Percentiles rank a stretch among this genome's conserved stretches.
These are phyloP conservation scores for Pomatorhinus ruficollis DNA, from an alignment of 2,113 vertebrate species.

Conservation along the genomic window DNA sequence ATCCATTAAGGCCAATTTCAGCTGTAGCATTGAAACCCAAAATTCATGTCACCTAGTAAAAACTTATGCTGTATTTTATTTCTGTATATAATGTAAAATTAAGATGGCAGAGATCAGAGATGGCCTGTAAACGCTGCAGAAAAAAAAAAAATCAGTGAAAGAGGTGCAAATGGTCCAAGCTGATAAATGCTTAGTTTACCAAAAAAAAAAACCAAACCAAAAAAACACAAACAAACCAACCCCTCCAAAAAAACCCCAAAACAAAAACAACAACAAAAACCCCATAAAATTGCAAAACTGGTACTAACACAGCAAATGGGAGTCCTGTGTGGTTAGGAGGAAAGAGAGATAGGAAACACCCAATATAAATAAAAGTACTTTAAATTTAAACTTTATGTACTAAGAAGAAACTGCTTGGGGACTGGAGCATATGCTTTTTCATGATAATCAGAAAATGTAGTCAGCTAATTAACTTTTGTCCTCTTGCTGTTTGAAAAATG, in stretches of 20 bases:
- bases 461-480: background rate
- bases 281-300: background rate
- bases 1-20: background rate
- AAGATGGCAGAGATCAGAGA: background rate
- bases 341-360: background rate
- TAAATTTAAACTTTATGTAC: background rate
- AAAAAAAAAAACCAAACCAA: background rate
- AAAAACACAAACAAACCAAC: too few species aligned
- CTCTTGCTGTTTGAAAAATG: background rate
- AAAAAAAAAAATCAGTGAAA: background rate
- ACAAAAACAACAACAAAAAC: too few species aligned
- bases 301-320: background rate
- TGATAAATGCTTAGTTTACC: background rate
- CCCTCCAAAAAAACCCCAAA: too few species aligned
- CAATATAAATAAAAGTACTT: background rate
- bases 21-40: background rate
- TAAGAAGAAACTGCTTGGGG: background rate
- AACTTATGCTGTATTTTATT: background rate
- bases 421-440: background rate
- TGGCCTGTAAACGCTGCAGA: background rate
- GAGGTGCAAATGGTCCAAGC: background rate
- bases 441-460: background rate
- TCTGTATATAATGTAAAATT: background rate
- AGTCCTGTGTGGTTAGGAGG: background rate
- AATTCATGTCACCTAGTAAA: background rate